Base-by-base conservation (phyloP, 2,113 vertebrate species). In the Charadrius vociferus region DNA sequence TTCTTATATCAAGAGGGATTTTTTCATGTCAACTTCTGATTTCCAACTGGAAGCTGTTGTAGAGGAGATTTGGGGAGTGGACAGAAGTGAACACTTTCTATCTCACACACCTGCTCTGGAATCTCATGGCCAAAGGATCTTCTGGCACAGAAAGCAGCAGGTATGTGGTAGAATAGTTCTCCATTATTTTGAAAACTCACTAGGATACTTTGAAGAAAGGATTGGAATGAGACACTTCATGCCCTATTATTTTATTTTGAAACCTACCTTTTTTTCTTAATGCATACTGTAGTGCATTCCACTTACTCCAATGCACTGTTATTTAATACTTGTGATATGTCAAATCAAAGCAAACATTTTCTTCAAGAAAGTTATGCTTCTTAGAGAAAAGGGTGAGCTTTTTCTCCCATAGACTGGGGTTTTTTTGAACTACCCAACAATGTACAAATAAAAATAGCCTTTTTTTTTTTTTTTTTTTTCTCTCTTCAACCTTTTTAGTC, bases 231-330 rank as follows among this genome's bases (percentile, higher is more conserved):
- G 41, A 47, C 10, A 27, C n/a, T 95, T 88, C 13, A 26, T 3
- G 1, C 11, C n/a, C 24, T 53, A 39, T 52, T 56, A 62, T 39
- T 52, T 85, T 62, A 37, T 59, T 91, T 67, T 84, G 30, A 83
- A 90, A 8, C 2, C 14, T 0, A 53, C 16, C 0, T n/a, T 53
- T 67, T 43, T 26, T 50, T 5, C n/a, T 11, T 16, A 26, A 26
- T 47, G 10, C 15, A 14, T 49, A 12, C 3, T 58, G 4, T 49
- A 63, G 59, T 41, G 4, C 6, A 43, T 53, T 78, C 16, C 7
- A 63, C 4, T 65, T 41, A 66, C 32, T 67, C 20, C 21, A 65
- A 14, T 45, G 11, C 12, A 53, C 32, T 88, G 23, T 14, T 8
- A 59, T 86, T 21, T 71, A 91, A 30, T 15, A 41, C 2, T 37